Evolutionary conservation across 2,113 vertebrate species (phyloP), one percentile per base, ranked within the genome.

Genomic region (Calonectris borealis): DNA sequence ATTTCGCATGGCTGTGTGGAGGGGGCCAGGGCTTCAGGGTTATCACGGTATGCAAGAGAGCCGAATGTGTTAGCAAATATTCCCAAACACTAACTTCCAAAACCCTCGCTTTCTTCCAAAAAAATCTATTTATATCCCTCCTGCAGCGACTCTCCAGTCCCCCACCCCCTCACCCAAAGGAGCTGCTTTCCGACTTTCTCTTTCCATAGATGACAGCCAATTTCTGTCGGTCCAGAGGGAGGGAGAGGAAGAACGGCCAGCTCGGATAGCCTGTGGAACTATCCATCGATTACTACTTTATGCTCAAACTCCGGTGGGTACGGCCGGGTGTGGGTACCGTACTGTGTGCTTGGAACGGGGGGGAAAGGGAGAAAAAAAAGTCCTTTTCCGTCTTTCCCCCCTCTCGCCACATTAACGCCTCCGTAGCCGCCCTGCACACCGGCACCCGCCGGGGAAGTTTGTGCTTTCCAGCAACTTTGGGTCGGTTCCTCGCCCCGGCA

Each of bases 61-160:
- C 19, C 31, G 4, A 64, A 90, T 8, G 40, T 17, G 34, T 58
- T 66, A 26, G 42, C 87, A 80, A 93, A 92, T 91, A 91, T 78
- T 70, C 78, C 86, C 42, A 72, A 92, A 69, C 32, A 34, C 64
- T 60, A 88, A 95, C 83, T 90, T 86, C 64, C 49, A 91, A 89
- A 88, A 71, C 11, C 61, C 62, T 51, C 16, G 31, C 80, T 78
- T 79, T 82, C 51, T 65, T 54, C 11, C 24, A 44, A 52, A 81
- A 54, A 64, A 86, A 75, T 79, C 90, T 92, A 94, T 97, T 96
- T 94, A 93, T 92, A 96, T 60, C 90, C 76, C 92, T 93, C 88
- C 94, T 62, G 91, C 95, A 85, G 61, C 48, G 48, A 64, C 81
- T 95, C 84, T 62, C 90, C 86, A 62, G 85, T 72, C 94, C 90